These are phyloP conservation scores for Apis florea DNA, from an alignment of 1,140 invertebrate genomes.

Conservation along the genomic window DNA sequence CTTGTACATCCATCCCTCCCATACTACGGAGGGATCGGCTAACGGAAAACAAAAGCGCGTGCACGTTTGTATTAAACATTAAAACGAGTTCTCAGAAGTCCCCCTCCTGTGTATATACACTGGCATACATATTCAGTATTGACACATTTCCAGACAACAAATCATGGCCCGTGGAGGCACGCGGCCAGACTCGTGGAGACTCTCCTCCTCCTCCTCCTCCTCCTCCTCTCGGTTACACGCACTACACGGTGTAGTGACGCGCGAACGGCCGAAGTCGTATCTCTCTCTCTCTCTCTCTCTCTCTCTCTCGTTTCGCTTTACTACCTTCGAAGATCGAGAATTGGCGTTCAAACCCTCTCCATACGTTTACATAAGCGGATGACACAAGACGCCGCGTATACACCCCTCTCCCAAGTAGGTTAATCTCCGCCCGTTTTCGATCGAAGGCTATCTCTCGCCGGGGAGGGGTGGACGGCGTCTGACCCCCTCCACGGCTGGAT, in stretches of 20 bases:
- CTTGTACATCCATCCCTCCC: too few relatives aligned
- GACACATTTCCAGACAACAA: slow-evolving; percentile 2
- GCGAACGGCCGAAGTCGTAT: too few relatives aligned
- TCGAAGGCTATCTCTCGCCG: slow-evolving; percentile 17
- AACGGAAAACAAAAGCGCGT: slow-evolving; percentile 14
- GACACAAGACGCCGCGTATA: slow-evolving; percentile 32
- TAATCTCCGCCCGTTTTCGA: slow-evolving; percentile 46
- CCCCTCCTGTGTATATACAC: background rate
- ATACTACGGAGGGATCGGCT: background rate
- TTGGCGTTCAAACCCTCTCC: slow-evolving; percentile 54
- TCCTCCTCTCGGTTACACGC: too few relatives aligned
- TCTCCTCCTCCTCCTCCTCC: slow-evolving; percentile 21
- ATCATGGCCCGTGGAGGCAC: background rate
- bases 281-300: background rate
- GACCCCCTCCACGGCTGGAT: slow-evolving; percentile 25
- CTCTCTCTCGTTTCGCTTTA: background rate
- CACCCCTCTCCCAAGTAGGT: slow-evolving; percentile 42
- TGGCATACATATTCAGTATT: slow-evolving; percentile 18
- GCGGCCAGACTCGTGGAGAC: background rate
- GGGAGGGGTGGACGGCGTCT: slow-evolving; percentile 11
- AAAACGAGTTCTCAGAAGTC: slow-evolving; percentile 14
- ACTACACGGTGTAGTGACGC: too few relatives aligned
- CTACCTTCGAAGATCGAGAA: slow-evolving; percentile 8
- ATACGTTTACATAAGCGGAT: slow-evolving; percentile 27
- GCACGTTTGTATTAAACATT: slow-evolving; percentile 23